Evolutionary conservation across 2,797 vertebrate species (phyloP), one percentile per base, ranked within the genome.

Genomic region (Molossus molossus): DNA sequence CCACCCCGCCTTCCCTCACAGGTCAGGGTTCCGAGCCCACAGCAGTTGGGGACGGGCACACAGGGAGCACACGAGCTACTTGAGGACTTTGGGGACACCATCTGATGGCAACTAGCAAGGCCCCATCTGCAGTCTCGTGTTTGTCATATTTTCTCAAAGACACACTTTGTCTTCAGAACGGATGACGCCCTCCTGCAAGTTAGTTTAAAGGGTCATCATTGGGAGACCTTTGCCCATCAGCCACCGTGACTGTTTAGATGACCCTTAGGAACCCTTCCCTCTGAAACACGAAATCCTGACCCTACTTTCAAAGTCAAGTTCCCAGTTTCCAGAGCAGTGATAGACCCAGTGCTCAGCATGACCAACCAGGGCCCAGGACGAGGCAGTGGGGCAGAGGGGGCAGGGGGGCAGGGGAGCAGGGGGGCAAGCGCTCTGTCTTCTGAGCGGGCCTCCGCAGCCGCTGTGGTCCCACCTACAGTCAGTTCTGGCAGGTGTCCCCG

Each of bases 181-280:
- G 3, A 29, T 9, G 50, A 67, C 1, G 12, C 25, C 21, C 6
- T 2, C 25, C 70, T 76, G 6, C 5, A 3, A 55, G 1, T 11
- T 14, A 50, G 23, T 58, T 21, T 53, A 55, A 53, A 25, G n/a
- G 55, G 14, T 65, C 17, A 2, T 25, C 29, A 9, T 3, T 0
- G 45, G 62, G 76, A 62, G 25, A 40, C 14, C 58, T 94, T 76
- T 70, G 14, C 57, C 62, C 10, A 1, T 60, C 20, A 37, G 69
- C 67, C 5, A 0, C 57, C 2, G 0, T 21, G 67, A 23, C 40
- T 37, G 1, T 7, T 3, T 55, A n/a, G 29, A 1, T 72, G 9
- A 50, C 25, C 14, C 25, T 48, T n/a, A 60, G 14, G 23, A 18
- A 18, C 48, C 50, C 58, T 94, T 77, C 55, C 37, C 33, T 64